Base-by-base conservation (phyloP, 1,140 invertebrate genomes). In the Odontomachus brunneus region DNA sequence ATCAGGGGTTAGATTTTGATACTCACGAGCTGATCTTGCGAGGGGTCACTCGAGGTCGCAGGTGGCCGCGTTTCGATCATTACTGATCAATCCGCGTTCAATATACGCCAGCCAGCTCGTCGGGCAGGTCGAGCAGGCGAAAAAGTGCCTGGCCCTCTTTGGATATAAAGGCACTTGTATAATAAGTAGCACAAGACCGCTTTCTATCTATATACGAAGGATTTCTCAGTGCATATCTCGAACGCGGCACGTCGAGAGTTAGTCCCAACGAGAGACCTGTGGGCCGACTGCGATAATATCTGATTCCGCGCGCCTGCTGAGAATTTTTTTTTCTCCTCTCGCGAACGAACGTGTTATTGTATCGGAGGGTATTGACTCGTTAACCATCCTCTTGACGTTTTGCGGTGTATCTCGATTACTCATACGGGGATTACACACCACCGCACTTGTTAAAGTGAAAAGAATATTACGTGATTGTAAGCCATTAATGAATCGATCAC, bases 181-280 rank as follows among this genome's bases (percentile, higher is more conserved):
- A 86, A 84, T 88, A 88, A 88, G 88, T 88, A 14, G 88, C 82
- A 88, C 88, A 82, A 86, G 55, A 84, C 84, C 72, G 78, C 87
- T 89, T 88, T 89, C 88, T 89, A 89, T 83, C 72, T 48, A 66
- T 29, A 19, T 19, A 12, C 29, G 24, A 26, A 69, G 53, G 24
- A 55, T 76, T 55, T 60, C 72, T 60, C 65, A 12, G 22, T 66
- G 48, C 4, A 80, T 76, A 53, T 76, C 60, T 76, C 48, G 19
- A 51, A 65, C 26, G 14, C 38, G 38, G 12, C 29, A 78, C 24
- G 63, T 19, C 57, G 55, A 26, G 22, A 26, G n/a, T 26, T 2
- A 5, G 9, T 44, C 38, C 17, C 55, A 22, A 11, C n/a, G 38
- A 17, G 17, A 53, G 15, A 66, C n/a, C 14, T 29, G 7, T 26